Evolutionary conservation across 1,140 invertebrate species (phyloP).

Genomic region (Notospermus geniculatus): DNA sequence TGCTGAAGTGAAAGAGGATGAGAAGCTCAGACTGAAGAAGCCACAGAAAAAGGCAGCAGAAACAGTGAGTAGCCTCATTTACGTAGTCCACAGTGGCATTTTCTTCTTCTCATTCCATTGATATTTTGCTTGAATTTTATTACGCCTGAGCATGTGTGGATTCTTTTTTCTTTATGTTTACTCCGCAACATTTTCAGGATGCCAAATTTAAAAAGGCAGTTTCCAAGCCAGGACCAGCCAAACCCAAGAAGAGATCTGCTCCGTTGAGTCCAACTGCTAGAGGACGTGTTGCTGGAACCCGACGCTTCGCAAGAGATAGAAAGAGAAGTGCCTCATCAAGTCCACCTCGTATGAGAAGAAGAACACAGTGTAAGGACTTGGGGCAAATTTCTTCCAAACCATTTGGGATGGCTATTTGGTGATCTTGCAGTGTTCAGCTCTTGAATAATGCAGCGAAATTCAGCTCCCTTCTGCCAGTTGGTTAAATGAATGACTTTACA

Average conservation of each 20-base stretch:
- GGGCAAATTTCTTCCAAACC: too few relatives aligned
- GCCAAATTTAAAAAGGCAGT: slow-evolving; percentile 33
- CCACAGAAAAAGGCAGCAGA: slow-evolving; percentile 32
- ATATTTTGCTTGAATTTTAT: too few relatives aligned
- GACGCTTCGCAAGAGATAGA: slow-evolving; percentile 17
- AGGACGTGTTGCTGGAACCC: too few relatives aligned
- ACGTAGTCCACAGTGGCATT: too few relatives aligned
- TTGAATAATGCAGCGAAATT: too few relatives aligned
- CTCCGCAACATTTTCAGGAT: slow-evolving; percentile 34
- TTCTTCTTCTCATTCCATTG: too few relatives aligned
- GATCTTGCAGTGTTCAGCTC: too few relatives aligned
- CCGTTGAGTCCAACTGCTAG: too few relatives aligned
- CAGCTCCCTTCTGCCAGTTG: too few relatives aligned
- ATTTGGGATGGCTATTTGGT: too few relatives aligned
- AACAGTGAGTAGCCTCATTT: slow-evolving; percentile 24
- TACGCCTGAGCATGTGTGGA: too few relatives aligned
- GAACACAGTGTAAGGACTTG: slow-evolving; percentile 7
- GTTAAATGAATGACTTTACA: background rate
- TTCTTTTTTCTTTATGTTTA: too few relatives aligned
- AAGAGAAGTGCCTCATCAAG: slow-evolving; percentile 12
- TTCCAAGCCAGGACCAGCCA: background rate
- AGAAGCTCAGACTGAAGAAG: slow-evolving; percentile 24
- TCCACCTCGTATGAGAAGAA: slow-evolving; percentile 21
- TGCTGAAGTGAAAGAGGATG: slow-evolving; percentile 36
- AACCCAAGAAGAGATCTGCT: background rate